Conservation (phyloP, 2,888 invertebrate genomes). For the Harpagoxenus sublaevis region DNA sequence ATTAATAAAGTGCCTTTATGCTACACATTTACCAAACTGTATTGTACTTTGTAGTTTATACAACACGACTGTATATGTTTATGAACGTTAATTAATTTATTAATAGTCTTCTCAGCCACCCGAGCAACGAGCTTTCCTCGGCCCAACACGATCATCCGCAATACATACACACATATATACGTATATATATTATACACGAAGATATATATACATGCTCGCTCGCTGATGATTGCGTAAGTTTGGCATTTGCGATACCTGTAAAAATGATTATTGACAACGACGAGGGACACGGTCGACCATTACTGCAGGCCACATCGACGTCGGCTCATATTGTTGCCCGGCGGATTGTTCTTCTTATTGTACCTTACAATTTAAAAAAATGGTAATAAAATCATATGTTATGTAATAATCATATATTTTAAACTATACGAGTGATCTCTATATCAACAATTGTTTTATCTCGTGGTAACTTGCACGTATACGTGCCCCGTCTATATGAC, state of each 20-base stretch:
- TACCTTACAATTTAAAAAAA: conserved; percentile 77
- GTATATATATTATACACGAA: conserved; percentile 36
- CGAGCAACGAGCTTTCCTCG: conserved; percentile 54
- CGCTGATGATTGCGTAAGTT: conserved; percentile 63
- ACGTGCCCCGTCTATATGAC: not conserved
- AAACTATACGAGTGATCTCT: conserved; percentile 46
- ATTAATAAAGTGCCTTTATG: conserved; percentile 84
- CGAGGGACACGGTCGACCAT: conserved; percentile 59
- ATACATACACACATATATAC: conserved; percentile 44
- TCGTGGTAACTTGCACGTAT: not conserved
- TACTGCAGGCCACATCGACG: conserved; percentile 72
- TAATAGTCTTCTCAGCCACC: conserved; percentile 71
- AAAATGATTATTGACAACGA: conserved; percentile 67
- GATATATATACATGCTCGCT: conserved; percentile 51
- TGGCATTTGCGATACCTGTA: conserved; percentile 63
- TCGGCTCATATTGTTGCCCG: conserved; percentile 82
- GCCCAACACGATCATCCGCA: conserved; percentile 18
- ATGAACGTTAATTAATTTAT: conserved; percentile 82
- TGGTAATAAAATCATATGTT: conserved; percentile 79
- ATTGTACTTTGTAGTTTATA: conserved; percentile 83
- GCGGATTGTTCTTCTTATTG: conserved; percentile 79
- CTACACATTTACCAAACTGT: conserved; percentile 85
- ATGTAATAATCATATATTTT: conserved; percentile 69
- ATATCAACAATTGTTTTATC: not conserved
- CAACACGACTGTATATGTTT: conserved; percentile 83